These are phyloP conservation scores for Alaudala cheleensis DNA, from an alignment of 2,113 vertebrate species.

Conservation along the genomic window DNA sequence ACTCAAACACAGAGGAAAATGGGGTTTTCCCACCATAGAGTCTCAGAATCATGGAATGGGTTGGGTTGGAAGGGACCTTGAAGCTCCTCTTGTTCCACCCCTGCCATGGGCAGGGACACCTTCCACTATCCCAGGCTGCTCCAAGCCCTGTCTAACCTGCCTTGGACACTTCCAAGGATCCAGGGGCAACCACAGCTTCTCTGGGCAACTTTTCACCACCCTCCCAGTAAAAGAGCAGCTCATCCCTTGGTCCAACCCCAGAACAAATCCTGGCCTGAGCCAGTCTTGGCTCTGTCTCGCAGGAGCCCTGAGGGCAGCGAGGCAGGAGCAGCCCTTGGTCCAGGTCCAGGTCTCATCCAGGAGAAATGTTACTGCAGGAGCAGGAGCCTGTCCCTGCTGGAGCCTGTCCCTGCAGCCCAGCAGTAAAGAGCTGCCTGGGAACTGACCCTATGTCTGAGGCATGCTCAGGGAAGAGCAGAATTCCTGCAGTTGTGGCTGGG, in stretches of 20 bases:
- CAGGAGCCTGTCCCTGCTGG: not conserved
- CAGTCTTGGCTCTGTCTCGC: not conserved
- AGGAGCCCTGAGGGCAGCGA: not conserved
- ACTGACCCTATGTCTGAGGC: rapidly evolving
- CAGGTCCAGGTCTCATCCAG: not conserved
- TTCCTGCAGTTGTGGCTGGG: not conserved
- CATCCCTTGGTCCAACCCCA: not conserved
- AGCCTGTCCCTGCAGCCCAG: not conserved
- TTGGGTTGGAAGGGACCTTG: not conserved
- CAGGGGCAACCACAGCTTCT: not conserved
- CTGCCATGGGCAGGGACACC: not conserved
- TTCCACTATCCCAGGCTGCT: rapidly evolving
- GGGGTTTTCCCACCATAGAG: not conserved
- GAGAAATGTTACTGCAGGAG: rapidly evolving
- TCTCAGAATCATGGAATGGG: not conserved
- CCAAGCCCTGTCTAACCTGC: rapidly evolving
- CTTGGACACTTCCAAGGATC: not conserved
- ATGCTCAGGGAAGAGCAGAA: not conserved
- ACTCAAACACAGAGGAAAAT: not conserved
- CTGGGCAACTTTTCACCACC: not conserved
- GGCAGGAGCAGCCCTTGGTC: not conserved
- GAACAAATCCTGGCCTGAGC: not conserved
- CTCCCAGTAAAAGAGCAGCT: not conserved
- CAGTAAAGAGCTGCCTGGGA: not conserved
- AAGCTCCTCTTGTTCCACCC: rapidly evolving